Conservation (phyloP, 1,140 invertebrate species). For the Lepidostoma basale region DNA sequence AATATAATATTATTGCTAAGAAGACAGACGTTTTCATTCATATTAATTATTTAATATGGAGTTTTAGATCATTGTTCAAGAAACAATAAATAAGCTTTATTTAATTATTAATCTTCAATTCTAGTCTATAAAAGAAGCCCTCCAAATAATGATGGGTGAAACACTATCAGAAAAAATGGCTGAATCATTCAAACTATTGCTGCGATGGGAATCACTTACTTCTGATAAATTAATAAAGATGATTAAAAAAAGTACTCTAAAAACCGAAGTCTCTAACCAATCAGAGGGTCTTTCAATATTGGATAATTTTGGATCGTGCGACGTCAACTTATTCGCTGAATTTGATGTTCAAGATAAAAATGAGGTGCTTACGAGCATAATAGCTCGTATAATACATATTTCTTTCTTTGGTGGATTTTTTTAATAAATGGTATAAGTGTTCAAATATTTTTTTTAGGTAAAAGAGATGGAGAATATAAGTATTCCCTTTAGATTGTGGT, state of each 20-base stretch:
- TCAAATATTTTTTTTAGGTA: constrained; percentile 27
- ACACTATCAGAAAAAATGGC: constrained; percentile 28
- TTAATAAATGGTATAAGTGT: too few relatives aligned
- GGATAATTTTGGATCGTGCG: neutral
- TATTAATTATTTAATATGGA: too few relatives aligned
- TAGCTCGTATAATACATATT: neutral
- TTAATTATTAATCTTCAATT: constrained; percentile 16
- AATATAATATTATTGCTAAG: too few relatives aligned
- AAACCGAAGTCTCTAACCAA: neutral
- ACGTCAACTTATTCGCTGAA: constrained; percentile 39
- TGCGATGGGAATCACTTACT: constrained; percentile 34
- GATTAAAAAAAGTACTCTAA: constrained; percentile 23
- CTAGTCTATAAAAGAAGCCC: constrained; percentile 37
- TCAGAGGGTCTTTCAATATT: neutral
- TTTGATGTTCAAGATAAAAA: constrained; percentile 39
- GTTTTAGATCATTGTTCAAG: too few relatives aligned
- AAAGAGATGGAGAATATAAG: constrained; percentile 11
- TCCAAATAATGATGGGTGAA: constrained; percentile 43
- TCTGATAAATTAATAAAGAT: constrained; percentile 27
- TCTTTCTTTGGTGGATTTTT: neutral
- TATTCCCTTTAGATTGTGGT: constrained; percentile 71
- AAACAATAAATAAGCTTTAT: neutral
- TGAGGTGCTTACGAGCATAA: constrained; percentile 18
- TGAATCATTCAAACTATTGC: constrained; percentile 24
- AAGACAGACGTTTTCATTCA: too few relatives aligned